Conservation (phyloP, 2,888 invertebrate genomes). For the Acleris laterana region DNA sequence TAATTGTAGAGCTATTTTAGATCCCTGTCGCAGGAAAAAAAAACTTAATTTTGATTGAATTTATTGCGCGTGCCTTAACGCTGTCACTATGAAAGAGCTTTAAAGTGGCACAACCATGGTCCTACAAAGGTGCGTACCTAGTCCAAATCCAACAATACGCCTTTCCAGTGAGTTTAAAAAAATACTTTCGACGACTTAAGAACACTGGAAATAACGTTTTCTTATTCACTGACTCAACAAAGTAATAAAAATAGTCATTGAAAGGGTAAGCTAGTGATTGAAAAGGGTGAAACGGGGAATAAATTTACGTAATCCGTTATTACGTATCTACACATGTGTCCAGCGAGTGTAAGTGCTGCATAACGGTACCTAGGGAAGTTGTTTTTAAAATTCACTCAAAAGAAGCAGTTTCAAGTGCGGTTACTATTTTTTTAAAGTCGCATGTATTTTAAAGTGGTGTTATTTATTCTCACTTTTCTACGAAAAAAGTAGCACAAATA, state of each 20-base stretch:
- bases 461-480: no score
- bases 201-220: slow-evolving; percentile 28
- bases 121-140: neutral
- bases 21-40: no score
- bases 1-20: no score
- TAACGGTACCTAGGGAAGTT: neutral
- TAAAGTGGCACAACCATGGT: no score
- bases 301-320: slow-evolving; percentile 35
- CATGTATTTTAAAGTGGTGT: no score
- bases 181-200: slow-evolving; percentile 5
- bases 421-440: no score
- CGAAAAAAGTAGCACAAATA: neutral
- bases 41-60: no score
- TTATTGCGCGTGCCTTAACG: no score
- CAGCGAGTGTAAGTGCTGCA: slow-evolving; percentile 6
- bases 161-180: slow-evolving; percentile 1
- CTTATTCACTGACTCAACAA: slow-evolving; percentile 35
- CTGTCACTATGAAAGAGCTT: no score
- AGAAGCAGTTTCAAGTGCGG: no score
- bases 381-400: no score
- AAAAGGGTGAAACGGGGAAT: slow-evolving; percentile 33
- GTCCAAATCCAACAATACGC: slow-evolving; percentile 7
- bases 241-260: slow-evolving; percentile 35
- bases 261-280: slow-evolving; percentile 36
- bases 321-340: slow-evolving; percentile 24